Conservation (phyloP, 2,888 invertebrate genomes). For the Vannuccia rotundouncinata region DNA sequence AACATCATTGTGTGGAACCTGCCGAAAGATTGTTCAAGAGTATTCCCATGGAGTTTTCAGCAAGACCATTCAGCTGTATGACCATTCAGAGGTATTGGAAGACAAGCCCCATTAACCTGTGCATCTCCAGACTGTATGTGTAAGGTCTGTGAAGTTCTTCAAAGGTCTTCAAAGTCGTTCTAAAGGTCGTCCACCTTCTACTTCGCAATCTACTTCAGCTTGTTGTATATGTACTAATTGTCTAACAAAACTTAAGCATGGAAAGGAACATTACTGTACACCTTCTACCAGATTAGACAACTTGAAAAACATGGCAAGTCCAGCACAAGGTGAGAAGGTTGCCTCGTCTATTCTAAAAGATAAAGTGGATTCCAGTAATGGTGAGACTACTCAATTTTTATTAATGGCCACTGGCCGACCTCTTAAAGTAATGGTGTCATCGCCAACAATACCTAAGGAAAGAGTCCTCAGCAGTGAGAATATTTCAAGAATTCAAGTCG, state of each 20-base stretch:
- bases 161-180: conserved; percentile 13
- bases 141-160: neutral
- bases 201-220: conserved; percentile 23
- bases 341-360: conserved; percentile 19
- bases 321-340: conserved; percentile 22
- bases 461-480: neutral
- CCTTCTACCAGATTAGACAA: conserved; percentile 2
- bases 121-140: neutral
- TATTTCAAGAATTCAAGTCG: conserved; percentile 19
- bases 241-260: conserved; percentile 17
- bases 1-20: neutral
- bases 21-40: neutral
- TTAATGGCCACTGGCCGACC: neutral
- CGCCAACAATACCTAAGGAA: neutral
- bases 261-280: conserved; percentile 24
- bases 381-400: neutral
- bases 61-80: neutral
- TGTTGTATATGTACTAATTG: conserved; percentile 21
- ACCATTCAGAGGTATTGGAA: neutral
- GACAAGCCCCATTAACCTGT: neutral
- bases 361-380: neutral
- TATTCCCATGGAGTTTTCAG: neutral
- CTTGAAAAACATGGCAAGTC: conserved; percentile 2
- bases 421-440: neutral
- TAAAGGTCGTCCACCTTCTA: conserved; percentile 22